Percentiles rank a stretch among this genome's conserved stretches.
These are phyloP conservation scores for Baryphthengus martii DNA, from an alignment of 2,113 vertebrate genomes.

Conservation along the genomic window DNA sequence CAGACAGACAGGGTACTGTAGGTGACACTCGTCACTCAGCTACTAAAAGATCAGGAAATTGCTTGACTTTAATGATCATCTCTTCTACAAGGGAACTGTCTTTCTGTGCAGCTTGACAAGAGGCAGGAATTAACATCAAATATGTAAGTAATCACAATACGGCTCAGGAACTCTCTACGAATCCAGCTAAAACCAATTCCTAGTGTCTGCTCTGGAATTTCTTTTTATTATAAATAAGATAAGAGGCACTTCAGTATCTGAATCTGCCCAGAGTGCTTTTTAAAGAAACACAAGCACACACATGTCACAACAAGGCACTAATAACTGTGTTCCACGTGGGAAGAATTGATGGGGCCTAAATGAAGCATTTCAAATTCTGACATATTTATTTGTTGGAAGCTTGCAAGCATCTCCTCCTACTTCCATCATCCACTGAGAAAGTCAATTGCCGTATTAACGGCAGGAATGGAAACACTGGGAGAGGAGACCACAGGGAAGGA, in stretches of 20 bases:
- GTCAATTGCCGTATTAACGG: background rate
- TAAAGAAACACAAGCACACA: background rate
- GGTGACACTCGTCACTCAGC: background rate
- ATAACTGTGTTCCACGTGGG: background rate
- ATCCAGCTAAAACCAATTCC: background rate
- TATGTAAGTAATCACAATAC: background rate
- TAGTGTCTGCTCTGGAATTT: background rate
- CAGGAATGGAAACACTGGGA: background rate
- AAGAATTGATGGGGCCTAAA: background rate
- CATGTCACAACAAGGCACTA: slow-evolving; percentile 15
- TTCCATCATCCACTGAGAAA: background rate
- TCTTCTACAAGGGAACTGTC: background rate
- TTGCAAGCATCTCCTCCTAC: background rate
- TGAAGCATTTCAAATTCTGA: background rate
- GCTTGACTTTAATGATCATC: background rate
- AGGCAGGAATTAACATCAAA: background rate
- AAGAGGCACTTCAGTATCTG: background rate
- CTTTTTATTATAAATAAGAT: slow-evolving; percentile 4
- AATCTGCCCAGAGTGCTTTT: background rate
- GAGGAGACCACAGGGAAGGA: background rate
- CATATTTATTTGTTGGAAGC: background rate
- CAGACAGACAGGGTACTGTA: background rate
- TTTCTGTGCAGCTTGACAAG: background rate
- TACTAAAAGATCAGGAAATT: background rate
- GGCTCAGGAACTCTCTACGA: background rate